A percentile compares a stretch with the other conserved stretches of the same genome.
Evolutionary conservation across 2,888 invertebrate species (phyloP).

Genomic region (Prenolepis imparis): DNA sequence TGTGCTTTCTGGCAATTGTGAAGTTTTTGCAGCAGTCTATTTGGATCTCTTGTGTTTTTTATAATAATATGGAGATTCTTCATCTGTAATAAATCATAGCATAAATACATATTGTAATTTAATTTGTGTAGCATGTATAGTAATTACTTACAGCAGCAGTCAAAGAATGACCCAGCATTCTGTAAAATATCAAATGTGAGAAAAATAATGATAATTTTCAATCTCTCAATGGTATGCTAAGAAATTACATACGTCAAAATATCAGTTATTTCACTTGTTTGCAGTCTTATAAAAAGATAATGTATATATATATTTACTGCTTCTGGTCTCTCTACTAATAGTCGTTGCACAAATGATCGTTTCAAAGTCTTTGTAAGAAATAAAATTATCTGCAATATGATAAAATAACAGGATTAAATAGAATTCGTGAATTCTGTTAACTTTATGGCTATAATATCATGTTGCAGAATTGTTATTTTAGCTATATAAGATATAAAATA

Average conservation of each 20-base stretch:
- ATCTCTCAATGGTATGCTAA: conserved; percentile 1
- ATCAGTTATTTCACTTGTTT: conserved; percentile 90
- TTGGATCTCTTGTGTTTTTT: conserved; percentile 81
- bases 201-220: neutral
- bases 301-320: conserved; percentile 92
- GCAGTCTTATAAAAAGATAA: conserved; percentile 90
- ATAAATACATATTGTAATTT: conserved; percentile 65
- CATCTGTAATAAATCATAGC: conserved; percentile 77
- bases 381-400: conserved; percentile 89
- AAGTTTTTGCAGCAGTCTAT: conserved; percentile 82
- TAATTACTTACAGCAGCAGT: conserved; percentile 89
- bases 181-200: conserved; percentile 82
- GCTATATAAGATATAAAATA: neutral
- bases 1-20: conserved; percentile 82
- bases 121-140: conserved; percentile 75
- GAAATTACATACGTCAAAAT: conserved; percentile 90
- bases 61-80: conserved; percentile 82
- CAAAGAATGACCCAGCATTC: conserved; percentile 90
- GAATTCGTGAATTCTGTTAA: neutral
- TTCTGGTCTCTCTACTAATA: conserved; percentile 90
- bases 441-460: too few species aligned
- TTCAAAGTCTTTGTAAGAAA: conserved; percentile 92
- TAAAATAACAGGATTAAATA: conserved; percentile 12
- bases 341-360: conserved; percentile 90
- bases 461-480: neutral